Evolutionary conservation across 2,113 vertebrate genomes (phyloP).

Genomic region (Nestor notabilis): DNA sequence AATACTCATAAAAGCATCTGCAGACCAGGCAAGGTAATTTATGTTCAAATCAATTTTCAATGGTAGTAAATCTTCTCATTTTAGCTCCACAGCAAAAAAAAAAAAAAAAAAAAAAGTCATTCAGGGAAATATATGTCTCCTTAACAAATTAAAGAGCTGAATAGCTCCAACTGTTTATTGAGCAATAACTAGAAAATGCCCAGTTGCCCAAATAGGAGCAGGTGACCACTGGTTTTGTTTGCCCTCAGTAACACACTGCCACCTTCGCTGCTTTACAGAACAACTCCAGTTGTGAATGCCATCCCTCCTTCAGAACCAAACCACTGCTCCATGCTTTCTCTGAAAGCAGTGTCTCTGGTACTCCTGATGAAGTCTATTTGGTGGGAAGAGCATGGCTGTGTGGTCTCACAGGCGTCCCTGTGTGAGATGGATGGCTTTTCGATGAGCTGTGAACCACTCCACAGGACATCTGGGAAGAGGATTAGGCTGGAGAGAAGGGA

Average conservation of each 20-base stretch:
- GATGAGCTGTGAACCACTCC: not conserved
- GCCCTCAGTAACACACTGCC: not conserved
- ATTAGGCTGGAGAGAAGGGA: not conserved
- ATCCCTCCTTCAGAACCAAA: not conserved
- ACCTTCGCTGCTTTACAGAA: not conserved
- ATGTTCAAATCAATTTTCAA: not conserved
- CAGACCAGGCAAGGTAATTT: not conserved
- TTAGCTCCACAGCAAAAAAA: not conserved
- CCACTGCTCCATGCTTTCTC: not conserved
- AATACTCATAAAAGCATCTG: not conserved
- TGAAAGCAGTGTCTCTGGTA: not conserved
- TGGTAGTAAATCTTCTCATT: not conserved
- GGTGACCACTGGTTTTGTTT: not conserved
- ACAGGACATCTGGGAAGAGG: not conserved
- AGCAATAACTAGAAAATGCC: not conserved
- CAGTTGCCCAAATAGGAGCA: not conserved
- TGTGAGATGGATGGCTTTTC: not conserved
- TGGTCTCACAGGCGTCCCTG: not conserved
- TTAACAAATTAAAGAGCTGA: not conserved
- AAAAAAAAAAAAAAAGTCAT: not conserved
- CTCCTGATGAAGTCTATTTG: not conserved
- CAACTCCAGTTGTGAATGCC: not conserved
- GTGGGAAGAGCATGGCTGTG: not conserved
- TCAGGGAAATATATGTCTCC: not conserved
- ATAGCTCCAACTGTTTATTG: not conserved